Percentiles rank a stretch among this genome's conserved stretches.
Evolutionary conservation across 2,888 invertebrate species (phyloP).

Genomic region (Lamellibrachia columna): DNA sequence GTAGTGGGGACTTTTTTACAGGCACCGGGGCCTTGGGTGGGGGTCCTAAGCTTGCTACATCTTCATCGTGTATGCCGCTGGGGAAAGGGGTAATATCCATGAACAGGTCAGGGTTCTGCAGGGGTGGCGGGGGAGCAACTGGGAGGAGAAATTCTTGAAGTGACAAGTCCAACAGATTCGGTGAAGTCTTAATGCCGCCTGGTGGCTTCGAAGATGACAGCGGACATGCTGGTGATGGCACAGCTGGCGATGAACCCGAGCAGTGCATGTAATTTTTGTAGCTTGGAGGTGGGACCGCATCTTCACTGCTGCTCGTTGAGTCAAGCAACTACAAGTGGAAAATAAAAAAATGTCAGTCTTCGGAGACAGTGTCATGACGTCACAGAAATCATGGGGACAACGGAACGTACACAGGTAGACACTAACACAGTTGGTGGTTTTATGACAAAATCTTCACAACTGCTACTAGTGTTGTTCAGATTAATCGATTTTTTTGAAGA

Average conservation of each 20-base stretch:
- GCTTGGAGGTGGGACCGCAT: constrained; percentile 27
- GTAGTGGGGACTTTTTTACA: constrained; percentile 32
- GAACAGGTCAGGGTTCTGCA: neutral
- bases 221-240: neutral
- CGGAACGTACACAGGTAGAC: neutral
- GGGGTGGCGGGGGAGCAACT: neutral
- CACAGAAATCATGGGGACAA: neutral
- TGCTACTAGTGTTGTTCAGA: too few relatives aligned
- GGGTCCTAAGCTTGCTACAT: constrained; percentile 3
- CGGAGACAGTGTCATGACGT: neutral
- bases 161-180: constrained; percentile 19
- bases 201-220: neutral
- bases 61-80: neutral
- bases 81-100: neutral
- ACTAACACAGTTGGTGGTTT: too few relatives aligned
- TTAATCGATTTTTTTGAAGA: too few relatives aligned
- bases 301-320: constrained; percentile 32
- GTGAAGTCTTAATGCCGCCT: neutral
- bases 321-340: neutral
- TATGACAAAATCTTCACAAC: too few relatives aligned
- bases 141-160: constrained; percentile 21
- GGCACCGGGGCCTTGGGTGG: constrained; percentile 29
- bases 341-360: neutral
- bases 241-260: neutral
- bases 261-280: constrained; percentile 22